A percentile compares a stretch with the other conserved stretches of the same genome.
phyloP scores from a whole-genome alignment of 2,113 vertebrate genomes.

The Phalacrocorax brasilianus region DNA sequence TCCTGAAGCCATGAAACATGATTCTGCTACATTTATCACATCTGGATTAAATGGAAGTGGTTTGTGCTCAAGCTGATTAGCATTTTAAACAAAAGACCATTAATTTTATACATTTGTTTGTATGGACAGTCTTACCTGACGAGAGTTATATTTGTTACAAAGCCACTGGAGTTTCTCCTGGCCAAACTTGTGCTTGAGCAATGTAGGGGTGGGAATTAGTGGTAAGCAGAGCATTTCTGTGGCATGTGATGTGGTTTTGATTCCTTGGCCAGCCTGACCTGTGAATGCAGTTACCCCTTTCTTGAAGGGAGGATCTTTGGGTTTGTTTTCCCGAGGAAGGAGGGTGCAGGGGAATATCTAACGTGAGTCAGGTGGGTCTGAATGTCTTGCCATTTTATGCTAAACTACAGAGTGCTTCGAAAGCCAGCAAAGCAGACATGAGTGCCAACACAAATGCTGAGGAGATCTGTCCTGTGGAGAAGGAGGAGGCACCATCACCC shows the following conservation, averaged over 20 bases:
- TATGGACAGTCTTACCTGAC: background rate
- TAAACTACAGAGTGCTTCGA: constrained; percentile 85
- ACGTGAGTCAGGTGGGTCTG: background rate
- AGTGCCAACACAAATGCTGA: constrained; percentile 78
- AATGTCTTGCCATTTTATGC: background rate
- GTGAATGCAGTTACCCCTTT: background rate
- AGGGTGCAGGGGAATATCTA: background rate
- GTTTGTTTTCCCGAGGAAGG: background rate
- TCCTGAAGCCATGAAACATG: background rate
- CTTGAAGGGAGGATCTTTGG: background rate
- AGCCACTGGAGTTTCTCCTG: background rate
- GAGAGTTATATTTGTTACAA: background rate
- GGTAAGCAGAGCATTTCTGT: rapidly evolving
- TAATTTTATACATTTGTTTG: background rate
- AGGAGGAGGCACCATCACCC: constrained; percentile 82
- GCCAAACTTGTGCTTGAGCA: background rate
- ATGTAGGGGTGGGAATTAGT: rapidly evolving
- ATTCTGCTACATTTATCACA: constrained; percentile 1
- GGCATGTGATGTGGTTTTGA: background rate
- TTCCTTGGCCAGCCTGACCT: no score
- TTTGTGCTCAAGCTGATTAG: background rate
- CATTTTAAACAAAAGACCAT: constrained; percentile 10
- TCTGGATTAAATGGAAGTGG: background rate
- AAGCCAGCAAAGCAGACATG: constrained; percentile 85
- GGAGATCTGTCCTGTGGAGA: constrained; percentile 80